phyloP scores from a whole-genome alignment of 1,140 invertebrate species.

The Melanaphis sacchari region DNA sequence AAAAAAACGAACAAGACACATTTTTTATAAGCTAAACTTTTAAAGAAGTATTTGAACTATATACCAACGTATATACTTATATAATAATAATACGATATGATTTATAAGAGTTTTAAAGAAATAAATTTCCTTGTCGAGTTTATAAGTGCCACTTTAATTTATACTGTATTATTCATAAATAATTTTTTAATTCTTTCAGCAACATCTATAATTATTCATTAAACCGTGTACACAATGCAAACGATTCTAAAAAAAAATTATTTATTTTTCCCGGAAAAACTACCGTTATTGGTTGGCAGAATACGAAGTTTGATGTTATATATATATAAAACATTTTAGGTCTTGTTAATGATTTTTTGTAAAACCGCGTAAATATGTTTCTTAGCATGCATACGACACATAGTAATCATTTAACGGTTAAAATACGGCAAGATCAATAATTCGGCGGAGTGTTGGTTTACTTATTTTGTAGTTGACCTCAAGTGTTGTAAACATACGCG shows the following conservation, averaged over 20 bases:
- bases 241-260: neutral
- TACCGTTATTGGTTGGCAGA: neutral
- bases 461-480: slow-evolving; percentile 7
- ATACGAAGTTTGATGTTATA: neutral
- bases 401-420: slow-evolving; percentile 30
- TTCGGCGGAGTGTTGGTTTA: neutral
- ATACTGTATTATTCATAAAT: neutral
- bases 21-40: neutral
- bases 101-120: neutral
- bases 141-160: neutral
- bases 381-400: neutral
- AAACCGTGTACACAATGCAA: neutral
- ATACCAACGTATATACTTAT: neutral
- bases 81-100: neutral
- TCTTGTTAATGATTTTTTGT: slow-evolving; percentile 21
- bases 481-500: neutral
- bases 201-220: neutral
- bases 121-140: neutral
- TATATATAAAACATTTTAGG: neutral
- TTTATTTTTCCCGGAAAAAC: neutral
- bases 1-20: neutral
- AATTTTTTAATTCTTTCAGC: neutral
- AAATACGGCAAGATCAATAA: slow-evolving; percentile 22
- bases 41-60: neutral
- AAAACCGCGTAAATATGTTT: neutral